Conservation (phyloP, 2,113 vertebrate species). For the Serinus canaria region DNA sequence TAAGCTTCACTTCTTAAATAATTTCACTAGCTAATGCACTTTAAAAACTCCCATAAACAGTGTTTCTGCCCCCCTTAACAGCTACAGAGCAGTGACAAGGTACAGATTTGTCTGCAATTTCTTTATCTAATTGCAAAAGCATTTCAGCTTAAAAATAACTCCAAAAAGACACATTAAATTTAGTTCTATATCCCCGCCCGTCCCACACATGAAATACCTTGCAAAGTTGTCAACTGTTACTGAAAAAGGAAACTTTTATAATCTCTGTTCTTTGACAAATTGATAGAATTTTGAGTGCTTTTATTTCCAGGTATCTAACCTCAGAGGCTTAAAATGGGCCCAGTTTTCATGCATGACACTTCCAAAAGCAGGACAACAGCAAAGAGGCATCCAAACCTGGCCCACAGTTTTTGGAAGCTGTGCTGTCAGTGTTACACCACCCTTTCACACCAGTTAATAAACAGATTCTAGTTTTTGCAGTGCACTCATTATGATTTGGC, state of each 20-base stretch:
- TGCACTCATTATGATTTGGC: not conserved
- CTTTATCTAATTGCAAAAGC: not conserved
- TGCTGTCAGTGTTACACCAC: not conserved
- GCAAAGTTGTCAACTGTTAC: not conserved
- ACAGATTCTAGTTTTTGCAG: not conserved
- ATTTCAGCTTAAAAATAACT: not conserved
- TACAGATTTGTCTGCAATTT: not conserved
- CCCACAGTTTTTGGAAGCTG: not conserved
- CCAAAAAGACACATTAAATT: not conserved
- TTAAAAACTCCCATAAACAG: not conserved
- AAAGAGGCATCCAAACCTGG: not conserved
- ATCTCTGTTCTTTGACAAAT: not conserved
- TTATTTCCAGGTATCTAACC: not conserved
- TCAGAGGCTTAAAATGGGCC: not conserved
- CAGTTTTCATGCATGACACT: fast-evolving
- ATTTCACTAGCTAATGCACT: constrained; percentile 21
- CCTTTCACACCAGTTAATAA: not conserved
- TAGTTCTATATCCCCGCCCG: not conserved
- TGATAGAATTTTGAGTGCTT: not conserved
- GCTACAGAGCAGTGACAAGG: not conserved
- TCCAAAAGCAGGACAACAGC: not conserved
- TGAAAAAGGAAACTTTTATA: not conserved
- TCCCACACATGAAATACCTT: not conserved
- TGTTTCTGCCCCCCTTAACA: not conserved
- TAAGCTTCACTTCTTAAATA: constrained; percentile 26